These are phyloP conservation scores for Diadumene lineata DNA, from an alignment of 92 coral and sea anemone species.

Conservation along the genomic window DNA sequence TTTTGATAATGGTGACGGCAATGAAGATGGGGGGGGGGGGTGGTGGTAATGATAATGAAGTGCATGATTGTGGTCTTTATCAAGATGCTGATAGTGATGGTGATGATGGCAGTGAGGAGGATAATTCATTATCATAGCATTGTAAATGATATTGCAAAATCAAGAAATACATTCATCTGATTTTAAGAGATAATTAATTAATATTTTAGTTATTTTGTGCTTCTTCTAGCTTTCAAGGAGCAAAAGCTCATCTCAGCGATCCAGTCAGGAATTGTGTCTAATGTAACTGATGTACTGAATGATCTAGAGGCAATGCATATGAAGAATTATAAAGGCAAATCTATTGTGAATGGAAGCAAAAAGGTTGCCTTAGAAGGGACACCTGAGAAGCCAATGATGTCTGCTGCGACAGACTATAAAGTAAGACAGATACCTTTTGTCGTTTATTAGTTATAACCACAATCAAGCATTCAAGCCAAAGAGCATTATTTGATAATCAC, in stretches of 20 bases:
- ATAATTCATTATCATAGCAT: too few species aligned
- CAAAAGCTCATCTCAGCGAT: constrained; percentile 70
- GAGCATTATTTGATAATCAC: too few species aligned
- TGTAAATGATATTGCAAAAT: background rate
- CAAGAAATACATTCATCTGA: background rate
- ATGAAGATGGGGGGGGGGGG: too few species aligned
- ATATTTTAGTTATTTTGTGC: too few species aligned
- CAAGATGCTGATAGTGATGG: background rate
- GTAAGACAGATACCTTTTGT: too few species aligned
- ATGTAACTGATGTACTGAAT: constrained; percentile 51
- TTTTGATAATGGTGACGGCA: background rate
- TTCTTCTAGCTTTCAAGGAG: constrained; percentile 63
- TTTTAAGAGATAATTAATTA: too few species aligned
- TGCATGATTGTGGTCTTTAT: background rate
- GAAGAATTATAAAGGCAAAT: constrained; percentile 42
- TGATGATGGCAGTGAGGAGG: background rate
- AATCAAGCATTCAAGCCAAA: background rate
- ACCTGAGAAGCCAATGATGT: constrained; percentile 2
- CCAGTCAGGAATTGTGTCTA: constrained; percentile 73
- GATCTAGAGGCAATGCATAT: constrained; percentile 45
- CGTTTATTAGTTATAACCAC: too few species aligned
- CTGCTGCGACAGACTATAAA: constrained; percentile 1
- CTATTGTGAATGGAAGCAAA: constrained; percentile 43
- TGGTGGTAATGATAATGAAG: background rate
- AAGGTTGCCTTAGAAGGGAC: constrained; percentile 29